phyloP scores from a whole-genome alignment of 2,888 invertebrate genomes.

The Parasteatoda lunata region DNA sequence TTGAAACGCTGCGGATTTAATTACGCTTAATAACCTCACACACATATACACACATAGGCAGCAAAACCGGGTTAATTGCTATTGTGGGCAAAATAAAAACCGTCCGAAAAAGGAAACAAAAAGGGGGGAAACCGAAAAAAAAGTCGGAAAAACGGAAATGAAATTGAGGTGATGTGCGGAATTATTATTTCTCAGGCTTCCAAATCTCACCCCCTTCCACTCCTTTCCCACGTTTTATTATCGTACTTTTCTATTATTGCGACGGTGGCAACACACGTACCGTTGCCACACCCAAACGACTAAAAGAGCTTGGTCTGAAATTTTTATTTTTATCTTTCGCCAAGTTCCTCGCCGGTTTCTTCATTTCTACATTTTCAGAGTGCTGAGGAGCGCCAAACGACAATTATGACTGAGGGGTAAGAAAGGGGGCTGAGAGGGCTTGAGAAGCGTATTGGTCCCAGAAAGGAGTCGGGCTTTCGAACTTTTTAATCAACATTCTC shows the following conservation, averaged over 20 bases:
- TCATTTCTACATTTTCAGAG: conserved; percentile 17
- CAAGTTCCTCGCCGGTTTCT: not conserved
- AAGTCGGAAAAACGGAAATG: conserved; percentile 60
- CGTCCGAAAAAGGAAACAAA: conserved; percentile 26
- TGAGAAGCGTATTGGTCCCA: conserved; percentile 13
- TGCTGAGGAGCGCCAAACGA: conserved; percentile 53
- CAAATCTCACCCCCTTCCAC: conserved; percentile 20
- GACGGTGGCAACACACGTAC: conserved; percentile 63
- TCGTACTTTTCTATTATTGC: conserved; percentile 58
- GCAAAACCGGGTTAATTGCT: conserved; percentile 62
- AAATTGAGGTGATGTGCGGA: conserved; percentile 65
- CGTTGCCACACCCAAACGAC: conserved; percentile 62
- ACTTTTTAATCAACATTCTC: conserved; percentile 67
- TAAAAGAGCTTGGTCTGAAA: conserved; percentile 44
- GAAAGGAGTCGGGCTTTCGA: conserved; percentile 9
- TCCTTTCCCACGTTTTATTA: conserved; percentile 44
- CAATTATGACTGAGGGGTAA: conserved; percentile 56
- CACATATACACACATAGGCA: not conserved
- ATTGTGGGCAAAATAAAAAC: conserved; percentile 57
- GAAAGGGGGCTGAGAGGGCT: conserved; percentile 11
- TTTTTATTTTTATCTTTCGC: conserved; percentile 29
- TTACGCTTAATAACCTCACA: conserved; percentile 57
- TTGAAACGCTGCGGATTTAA: conserved; percentile 56
- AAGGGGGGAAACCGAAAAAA: conserved; percentile 42
- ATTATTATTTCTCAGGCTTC: conserved; percentile 63